Conservation (phyloP, 2,888 invertebrate species). For the Drosophila meridionalis region DNA sequence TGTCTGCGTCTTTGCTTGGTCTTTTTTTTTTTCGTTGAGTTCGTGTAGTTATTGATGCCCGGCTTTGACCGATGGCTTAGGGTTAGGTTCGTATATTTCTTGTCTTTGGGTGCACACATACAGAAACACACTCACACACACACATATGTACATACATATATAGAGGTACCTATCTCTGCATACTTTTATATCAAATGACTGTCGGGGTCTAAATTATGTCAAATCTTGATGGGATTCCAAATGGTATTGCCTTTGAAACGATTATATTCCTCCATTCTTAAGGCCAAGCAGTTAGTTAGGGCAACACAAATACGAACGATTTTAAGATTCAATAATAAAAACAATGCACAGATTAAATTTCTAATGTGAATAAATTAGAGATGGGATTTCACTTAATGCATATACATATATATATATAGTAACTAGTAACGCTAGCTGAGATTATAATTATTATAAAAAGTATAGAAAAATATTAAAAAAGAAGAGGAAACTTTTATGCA, state of each 20-base stretch:
- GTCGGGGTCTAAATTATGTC: conserved; percentile 70
- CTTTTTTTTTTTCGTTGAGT: conserved; percentile 20
- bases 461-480: not conserved
- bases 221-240: conserved; percentile 77
- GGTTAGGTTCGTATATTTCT: conserved; percentile 69
- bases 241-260: conserved; percentile 61
- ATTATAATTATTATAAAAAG: not conserved
- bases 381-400: not conserved
- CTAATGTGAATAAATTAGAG: conserved; percentile 23
- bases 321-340: conserved; percentile 15
- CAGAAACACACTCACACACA: not conserved
- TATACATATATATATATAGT: not conserved
- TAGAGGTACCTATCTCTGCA: conserved; percentile 11
- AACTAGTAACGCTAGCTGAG: not conserved
- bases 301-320: not conserved
- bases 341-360: conserved; percentile 25
- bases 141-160: not conserved
- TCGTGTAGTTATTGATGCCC: conserved; percentile 73
- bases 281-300: not conserved
- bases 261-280: conserved; percentile 34
- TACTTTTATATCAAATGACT: conserved; percentile 57
- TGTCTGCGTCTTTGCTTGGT: conserved; percentile 33
- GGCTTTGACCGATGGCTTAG: conserved; percentile 78
- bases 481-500: too few relatives aligned
- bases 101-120: conserved; percentile 40